Percentiles rank a stretch among this genome's conserved stretches.
Evolutionary conservation across 1,140 invertebrate species (phyloP).

Genomic region (Solenopsis fugax): DNA sequence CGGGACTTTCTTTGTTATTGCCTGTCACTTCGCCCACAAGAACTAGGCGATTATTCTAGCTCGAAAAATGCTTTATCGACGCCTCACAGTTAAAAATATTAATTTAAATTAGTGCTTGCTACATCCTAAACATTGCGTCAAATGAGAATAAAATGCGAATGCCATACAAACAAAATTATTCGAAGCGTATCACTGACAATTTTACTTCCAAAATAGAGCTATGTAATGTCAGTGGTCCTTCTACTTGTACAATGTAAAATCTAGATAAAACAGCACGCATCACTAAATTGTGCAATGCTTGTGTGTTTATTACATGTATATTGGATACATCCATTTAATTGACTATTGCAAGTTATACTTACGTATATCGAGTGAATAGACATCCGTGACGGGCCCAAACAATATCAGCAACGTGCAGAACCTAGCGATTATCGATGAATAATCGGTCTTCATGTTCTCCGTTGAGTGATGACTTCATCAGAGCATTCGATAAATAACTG

Average conservation of each 20-base stretch:
- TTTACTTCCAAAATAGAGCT: neutral
- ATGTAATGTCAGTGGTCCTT: neutral
- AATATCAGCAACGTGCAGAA: conserved; percentile 77
- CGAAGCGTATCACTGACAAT: neutral
- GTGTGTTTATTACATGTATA: too few species aligned
- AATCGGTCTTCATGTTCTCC: conserved; percentile 84
- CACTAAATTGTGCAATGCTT: neutral
- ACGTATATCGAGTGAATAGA: conserved; percentile 81
- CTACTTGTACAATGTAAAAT: too few species aligned
- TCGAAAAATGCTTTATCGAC: conserved; percentile 18
- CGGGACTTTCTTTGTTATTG: conserved; percentile 38
- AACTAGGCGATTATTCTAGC: conserved; percentile 10
- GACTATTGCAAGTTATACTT: conserved; percentile 70
- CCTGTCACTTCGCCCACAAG: conserved; percentile 9
- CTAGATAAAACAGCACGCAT: neutral
- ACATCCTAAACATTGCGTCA: neutral
- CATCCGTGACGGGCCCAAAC: conserved; percentile 76
- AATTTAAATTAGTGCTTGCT: conserved; percentile 1
- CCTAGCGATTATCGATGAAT: conserved; percentile 79
- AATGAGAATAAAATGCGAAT: neutral
- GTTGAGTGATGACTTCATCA: conserved; percentile 80
- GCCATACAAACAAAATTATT: neutral
- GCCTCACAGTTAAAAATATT: neutral
- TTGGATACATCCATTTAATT: neutral
- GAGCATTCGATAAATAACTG: conserved; percentile 79